Percentiles rank a stretch among this genome's conserved stretches.
Evolutionary conservation across 1,140 invertebrate genomes (phyloP).

Genomic region (Caenorhabditis latens): DNA sequence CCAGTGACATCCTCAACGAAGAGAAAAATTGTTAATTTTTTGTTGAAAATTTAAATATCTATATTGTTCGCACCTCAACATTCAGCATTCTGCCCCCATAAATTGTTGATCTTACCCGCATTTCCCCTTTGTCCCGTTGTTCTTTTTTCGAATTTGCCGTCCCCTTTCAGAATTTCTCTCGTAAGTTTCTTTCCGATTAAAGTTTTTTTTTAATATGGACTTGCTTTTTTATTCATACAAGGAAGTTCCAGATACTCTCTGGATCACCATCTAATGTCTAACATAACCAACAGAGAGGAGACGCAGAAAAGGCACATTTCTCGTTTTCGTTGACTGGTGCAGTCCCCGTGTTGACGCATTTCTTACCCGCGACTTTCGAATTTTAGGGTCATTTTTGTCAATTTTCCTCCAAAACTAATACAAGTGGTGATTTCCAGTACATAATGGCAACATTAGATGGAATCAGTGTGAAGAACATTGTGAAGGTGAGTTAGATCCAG

Average conservation of each 20-base stretch:
- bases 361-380: conserved; percentile 33
- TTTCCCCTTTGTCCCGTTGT: background rate
- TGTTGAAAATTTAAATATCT: background rate
- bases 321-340: background rate
- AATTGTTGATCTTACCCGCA: background rate
- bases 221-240: too few relatives aligned
- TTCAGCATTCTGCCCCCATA: conserved; percentile 3
- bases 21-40: conserved; percentile 17
- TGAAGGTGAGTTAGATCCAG: background rate
- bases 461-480: conserved; percentile 38
- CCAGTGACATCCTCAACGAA: background rate
- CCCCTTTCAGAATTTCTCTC: background rate
- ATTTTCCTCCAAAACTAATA: background rate
- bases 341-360: background rate
- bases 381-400: background rate
- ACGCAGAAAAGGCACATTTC: background rate
- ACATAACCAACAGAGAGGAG: background rate
- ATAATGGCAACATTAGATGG: conserved; percentile 5
- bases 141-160: background rate
- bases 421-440: background rate
- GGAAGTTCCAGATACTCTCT: too few relatives aligned
- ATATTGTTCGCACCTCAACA: background rate
- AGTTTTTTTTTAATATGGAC: too few relatives aligned
- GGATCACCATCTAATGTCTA: too few relatives aligned
- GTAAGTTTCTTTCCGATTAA: background rate